Evolutionary conservation across 2,113 vertebrate species (phyloP), one percentile per base, ranked within the genome.

Genomic region (Cervus canadensis): DNA sequence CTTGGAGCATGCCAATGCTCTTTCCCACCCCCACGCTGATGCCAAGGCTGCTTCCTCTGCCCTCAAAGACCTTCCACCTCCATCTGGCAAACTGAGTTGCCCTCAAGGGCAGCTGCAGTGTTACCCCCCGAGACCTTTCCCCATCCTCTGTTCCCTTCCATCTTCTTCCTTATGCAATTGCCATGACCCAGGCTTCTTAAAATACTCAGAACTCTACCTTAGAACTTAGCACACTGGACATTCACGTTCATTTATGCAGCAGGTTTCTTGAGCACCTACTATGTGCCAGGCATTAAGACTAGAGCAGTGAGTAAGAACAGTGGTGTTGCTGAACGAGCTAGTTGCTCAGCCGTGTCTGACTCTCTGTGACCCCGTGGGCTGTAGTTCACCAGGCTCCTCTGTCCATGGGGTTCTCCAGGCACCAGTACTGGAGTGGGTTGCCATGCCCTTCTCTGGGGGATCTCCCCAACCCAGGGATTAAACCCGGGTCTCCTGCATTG

Each of bases 191-290:
- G 36, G 26, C 21, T 5, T 25, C 78, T 64, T 12, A 8, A 3
- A 43, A 43, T 14, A 36, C 28, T 33, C 76, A 33, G 28, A 36
- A 45, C 43, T 12, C 62, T 7, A 2, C 56, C 16, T 0, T 8
- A 1, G 3, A 57, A 23, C 67, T 64, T 14, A 6, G 16, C 50
- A 1, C 14, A 0, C 26, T 17, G 43, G 83, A 13, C 28, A 8
- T 0, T 0, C 0, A 16, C 13, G 10, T 11, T 54, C 62, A 14
- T 17, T 9, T 30, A 12, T 2, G 7, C 30, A 17, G 45, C 56
- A 28, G 54, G 2, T 48, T 76, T 89, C 59, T 12, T 48, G 78
- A 33, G 64, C 40, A n/a, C 52, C 36, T 79, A 50, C 62, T 59
- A 10, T n/a, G 64, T 52, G 36, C 91, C 76, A 30, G 26, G 30